These are phyloP conservation scores for Drosophila lacicola DNA, from an alignment of 2,888 invertebrate species.

Conservation along the genomic window DNA sequence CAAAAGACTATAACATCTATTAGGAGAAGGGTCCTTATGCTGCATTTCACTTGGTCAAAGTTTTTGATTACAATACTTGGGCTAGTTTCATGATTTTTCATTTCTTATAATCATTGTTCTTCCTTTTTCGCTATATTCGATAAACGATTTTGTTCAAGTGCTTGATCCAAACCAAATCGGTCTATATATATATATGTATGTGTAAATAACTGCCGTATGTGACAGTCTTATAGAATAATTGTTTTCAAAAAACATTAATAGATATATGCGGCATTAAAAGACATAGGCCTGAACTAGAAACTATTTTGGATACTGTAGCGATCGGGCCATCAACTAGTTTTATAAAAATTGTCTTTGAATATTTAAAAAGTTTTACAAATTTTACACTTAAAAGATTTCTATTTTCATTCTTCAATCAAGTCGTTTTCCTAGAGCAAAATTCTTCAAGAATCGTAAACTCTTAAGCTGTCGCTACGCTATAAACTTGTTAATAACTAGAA, in stretches of 20 bases:
- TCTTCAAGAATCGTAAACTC: conserved; percentile 67
- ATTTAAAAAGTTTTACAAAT: conserved; percentile 44
- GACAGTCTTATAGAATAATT: conserved; percentile 36
- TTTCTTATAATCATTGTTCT: not conserved
- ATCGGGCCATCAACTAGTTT: conserved; percentile 29
- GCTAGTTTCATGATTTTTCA: conserved; percentile 25
- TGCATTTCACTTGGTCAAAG: conserved; percentile 58
- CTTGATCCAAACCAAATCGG: conserved; percentile 44
- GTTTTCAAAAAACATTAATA: conserved; percentile 49
- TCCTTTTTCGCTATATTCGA: conserved; percentile 53
- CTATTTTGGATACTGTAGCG: conserved; percentile 50
- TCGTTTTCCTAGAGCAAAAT: conserved; percentile 40
- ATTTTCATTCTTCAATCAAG: conserved; percentile 2
- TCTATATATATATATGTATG: conserved; percentile 21
- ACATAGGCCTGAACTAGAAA: conserved; percentile 33
- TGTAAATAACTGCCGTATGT: conserved; percentile 42
- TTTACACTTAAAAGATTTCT: conserved; percentile 7
- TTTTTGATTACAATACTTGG: conserved; percentile 54
- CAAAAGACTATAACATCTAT: conserved; percentile 45
- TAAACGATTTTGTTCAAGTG: conserved; percentile 51
- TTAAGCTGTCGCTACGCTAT: conserved; percentile 73
- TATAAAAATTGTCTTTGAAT: conserved; percentile 64
- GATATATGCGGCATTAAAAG: conserved; percentile 34
- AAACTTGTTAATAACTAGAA: conserved; percentile 39
- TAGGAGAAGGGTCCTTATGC: conserved; percentile 50